Percentiles rank a stretch among this genome's conserved stretches.
These are phyloP conservation scores for Polia nebulosa DNA, from an alignment of 2,888 invertebrate genomes.

Conservation along the genomic window DNA sequence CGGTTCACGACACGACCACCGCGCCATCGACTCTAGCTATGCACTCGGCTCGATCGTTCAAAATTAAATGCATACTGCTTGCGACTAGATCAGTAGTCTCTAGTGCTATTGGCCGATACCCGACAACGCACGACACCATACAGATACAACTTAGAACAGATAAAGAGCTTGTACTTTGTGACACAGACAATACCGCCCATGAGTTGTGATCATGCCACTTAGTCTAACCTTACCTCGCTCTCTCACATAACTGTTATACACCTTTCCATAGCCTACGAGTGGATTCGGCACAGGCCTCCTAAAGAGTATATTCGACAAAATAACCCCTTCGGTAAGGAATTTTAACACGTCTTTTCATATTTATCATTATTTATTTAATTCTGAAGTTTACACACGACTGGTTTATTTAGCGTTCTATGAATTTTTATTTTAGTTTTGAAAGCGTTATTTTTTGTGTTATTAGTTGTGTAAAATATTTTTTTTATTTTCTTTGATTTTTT, in stretches of 20 bases:
- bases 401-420: constrained; percentile 83
- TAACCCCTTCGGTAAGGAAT: constrained; percentile 92
- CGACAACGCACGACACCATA: constrained; percentile 90
- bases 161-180: constrained; percentile 91
- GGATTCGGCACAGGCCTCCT: constrained; percentile 92
- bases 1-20: constrained; percentile 86
- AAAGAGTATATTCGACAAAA: constrained; percentile 92
- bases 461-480: constrained; percentile 80
- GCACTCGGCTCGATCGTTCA: constrained; percentile 89
- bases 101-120: constrained; percentile 91
- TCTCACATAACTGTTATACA: constrained; percentile 91
- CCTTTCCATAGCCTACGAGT: constrained; percentile 91
- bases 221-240: constrained; percentile 87
- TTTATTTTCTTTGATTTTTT: constrained; percentile 74
- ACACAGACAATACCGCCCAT: constrained; percentile 89
- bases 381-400: constrained; percentile 80
- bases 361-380: constrained; percentile 80
- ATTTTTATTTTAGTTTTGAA: constrained; percentile 78
- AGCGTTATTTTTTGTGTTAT: constrained; percentile 82
- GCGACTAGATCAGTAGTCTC: constrained; percentile 90
- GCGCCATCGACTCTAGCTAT: constrained; percentile 88
- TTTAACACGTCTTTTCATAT: constrained; percentile 90
- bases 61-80: constrained; percentile 90
- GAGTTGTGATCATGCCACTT: constrained; percentile 85
- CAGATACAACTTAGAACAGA: constrained; percentile 87